A percentile compares a stretch with the other conserved stretches of the same genome.
Conservation (phyloP, 1,140 invertebrate genomes). For the Monomorium pharaonis region DNA sequence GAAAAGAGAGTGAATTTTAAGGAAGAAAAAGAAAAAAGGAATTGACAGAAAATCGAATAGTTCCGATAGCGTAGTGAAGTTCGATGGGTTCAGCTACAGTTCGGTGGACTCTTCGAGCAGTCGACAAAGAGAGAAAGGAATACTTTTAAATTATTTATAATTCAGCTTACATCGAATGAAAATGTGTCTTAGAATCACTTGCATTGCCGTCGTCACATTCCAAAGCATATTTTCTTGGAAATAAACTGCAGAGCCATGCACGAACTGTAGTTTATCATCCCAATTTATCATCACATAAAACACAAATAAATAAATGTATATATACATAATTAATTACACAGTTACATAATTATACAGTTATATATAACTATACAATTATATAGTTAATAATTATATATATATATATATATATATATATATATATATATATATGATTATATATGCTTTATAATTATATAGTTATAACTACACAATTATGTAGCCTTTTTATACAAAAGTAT, state of each 20-base stretch:
- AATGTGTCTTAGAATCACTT: not conserved
- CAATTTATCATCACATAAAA: constrained; percentile 38
- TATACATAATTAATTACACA: constrained; percentile 30
- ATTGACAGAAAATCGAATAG: constrained; percentile 25
- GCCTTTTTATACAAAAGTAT: constrained; percentile 13
- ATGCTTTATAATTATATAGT: not conserved
- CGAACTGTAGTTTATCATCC: constrained; percentile 61
- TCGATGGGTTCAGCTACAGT: constrained; percentile 49
- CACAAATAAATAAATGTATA: constrained; percentile 57
- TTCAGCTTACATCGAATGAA: not conserved
- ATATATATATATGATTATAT: constrained; percentile 20
- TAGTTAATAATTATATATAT: not conserved
- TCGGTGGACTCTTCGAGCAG: constrained; percentile 8
- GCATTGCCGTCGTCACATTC: constrained; percentile 57
- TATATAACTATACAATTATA: constrained; percentile 1
- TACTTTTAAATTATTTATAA: not conserved
- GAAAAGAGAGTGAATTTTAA: constrained; percentile 13
- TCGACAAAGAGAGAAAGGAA: not conserved
- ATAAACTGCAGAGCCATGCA: not conserved
- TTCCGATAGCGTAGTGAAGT: constrained; percentile 58
- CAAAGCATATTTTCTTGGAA: constrained; percentile 35
- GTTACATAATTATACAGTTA: not conserved
- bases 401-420: not conserved
- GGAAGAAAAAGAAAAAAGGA: not conserved
- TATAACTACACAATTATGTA: not conserved